Evolutionary conservation across 2,888 invertebrate species (phyloP), one percentile per base, ranked within the genome.

Genomic region (Coelopa pilipes): DNA sequence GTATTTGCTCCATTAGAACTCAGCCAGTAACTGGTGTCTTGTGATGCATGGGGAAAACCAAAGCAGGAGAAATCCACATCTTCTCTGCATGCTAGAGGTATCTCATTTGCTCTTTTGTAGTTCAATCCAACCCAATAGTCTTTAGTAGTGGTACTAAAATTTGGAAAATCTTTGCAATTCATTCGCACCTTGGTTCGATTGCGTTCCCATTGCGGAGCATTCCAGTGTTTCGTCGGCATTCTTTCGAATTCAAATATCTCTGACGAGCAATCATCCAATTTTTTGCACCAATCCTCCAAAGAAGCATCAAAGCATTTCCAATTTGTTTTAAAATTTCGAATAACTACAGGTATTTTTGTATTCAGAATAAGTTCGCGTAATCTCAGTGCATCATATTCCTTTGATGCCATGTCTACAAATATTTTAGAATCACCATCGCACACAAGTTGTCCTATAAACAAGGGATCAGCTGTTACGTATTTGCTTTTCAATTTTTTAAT

Each of bases 1-100:
- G 98, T 98, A 84, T 97, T 95, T 1, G 97, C 94, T 2, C 95
- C 94, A 81, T 89, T 89, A 75, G 92, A 94, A 47, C 97, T 96
- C 79, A 97, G 90, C 98, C 98, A 98, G 72, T 97, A 88, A 1
- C 96, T 95, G 67, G 93, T 92, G 78, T 96, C 93, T 75, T 95
- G 92, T 13, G 89, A 82, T 3, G 92, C 90, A 1, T 92, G 91
- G 13, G 90, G 86, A 84, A 93, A 93, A 0, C 96, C 96, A 86
- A 95, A 92, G 74, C 88, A 87, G 34, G 89, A 86, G 93, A 95
- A 96, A 75, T 89, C 84, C 21, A 93, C 87, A 76, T 82, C 85
- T 84, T 87, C 88, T 87, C 80, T 76, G 78, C 85, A 86, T 19
- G 70, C 74, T 0, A 55, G 21, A 3, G 86, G 87, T 1, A 85